Percentiles rank a stretch among this genome's conserved stretches.
These are phyloP conservation scores for Bombus waltoni DNA, from an alignment of 1,140 invertebrate genomes.

Conservation along the genomic window DNA sequence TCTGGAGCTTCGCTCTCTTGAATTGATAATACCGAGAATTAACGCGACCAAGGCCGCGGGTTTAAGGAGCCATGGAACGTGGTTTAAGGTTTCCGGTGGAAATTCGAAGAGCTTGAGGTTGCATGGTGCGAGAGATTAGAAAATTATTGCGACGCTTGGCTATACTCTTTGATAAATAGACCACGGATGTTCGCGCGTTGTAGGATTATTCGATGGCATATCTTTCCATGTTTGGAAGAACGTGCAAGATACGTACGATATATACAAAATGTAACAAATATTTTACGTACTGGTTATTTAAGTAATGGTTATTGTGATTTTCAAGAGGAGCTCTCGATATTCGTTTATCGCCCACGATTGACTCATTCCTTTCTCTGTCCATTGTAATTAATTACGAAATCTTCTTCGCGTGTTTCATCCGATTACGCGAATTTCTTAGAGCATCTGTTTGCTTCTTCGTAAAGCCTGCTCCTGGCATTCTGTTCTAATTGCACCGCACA, in stretches of 20 bases:
- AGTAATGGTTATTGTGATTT: too few relatives aligned
- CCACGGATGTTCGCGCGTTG: not conserved
- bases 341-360: too few relatives aligned
- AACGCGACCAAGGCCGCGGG: not conserved
- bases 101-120: too few relatives aligned
- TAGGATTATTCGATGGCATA: too few relatives aligned
- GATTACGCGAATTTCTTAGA: not conserved
- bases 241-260: too few relatives aligned
- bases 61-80: not conserved
- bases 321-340: not conserved
- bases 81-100: not conserved
- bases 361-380: too few relatives aligned
- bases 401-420: conserved; percentile 8
- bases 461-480: not conserved
- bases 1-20: not conserved
- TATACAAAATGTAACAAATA: not conserved
- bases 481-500: conserved; percentile 29
- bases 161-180: not conserved
- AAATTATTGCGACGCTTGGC: not conserved
- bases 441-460: not conserved
- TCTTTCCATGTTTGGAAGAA: too few relatives aligned
- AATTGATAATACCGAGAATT: conserved; percentile 29
- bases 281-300: too few relatives aligned
- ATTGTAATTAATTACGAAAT: not conserved
- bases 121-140: not conserved